phyloP scores from a whole-genome alignment of 1,140 invertebrate species.

The Ips nitidus region DNA sequence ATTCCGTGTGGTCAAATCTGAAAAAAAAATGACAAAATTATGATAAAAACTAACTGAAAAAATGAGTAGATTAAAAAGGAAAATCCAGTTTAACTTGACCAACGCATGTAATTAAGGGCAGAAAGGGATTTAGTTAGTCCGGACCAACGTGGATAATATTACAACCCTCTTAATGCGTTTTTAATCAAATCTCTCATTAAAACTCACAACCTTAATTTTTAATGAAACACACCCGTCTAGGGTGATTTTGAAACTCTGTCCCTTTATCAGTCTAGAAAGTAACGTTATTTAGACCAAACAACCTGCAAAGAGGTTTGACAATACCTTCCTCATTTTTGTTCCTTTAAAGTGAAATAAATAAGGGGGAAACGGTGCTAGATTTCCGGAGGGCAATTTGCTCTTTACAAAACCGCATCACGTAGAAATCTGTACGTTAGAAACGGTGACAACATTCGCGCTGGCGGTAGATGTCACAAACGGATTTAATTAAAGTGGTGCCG shows the following conservation, averaged over 20 bases:
- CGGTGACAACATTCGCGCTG: conserved; percentile 51
- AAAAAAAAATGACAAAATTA: conserved; percentile 34
- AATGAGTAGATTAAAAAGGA: not conserved
- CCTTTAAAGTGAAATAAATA: conserved; percentile 45
- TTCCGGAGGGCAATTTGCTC: conserved; percentile 49
- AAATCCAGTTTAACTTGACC: conserved; percentile 5
- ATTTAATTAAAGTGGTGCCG: conserved; percentile 52
- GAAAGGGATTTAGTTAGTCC: not conserved
- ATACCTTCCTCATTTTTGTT: no score
- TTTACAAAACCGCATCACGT: conserved; percentile 52
- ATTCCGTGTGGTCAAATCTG: conserved; percentile 47
- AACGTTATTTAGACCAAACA: no score
- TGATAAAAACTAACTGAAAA: no score
- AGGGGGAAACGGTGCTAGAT: conserved; percentile 40
- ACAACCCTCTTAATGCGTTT: conserved; percentile 49
- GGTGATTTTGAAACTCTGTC: no score
- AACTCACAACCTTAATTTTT: conserved; percentile 49
- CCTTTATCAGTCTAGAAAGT: no score
- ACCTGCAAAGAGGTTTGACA: no score
- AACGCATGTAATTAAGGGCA: conserved; percentile 1
- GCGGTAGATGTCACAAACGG: conserved; percentile 53
- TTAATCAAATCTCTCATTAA: conserved; percentile 52
- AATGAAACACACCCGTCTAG: conserved; percentile 40
- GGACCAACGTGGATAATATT: conserved; percentile 19
- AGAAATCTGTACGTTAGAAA: conserved; percentile 51